Percentiles rank a stretch among this genome's conserved stretches.
phyloP scores from a whole-genome alignment of 1,140 invertebrate species.

The Drosophila sp. region DNA sequence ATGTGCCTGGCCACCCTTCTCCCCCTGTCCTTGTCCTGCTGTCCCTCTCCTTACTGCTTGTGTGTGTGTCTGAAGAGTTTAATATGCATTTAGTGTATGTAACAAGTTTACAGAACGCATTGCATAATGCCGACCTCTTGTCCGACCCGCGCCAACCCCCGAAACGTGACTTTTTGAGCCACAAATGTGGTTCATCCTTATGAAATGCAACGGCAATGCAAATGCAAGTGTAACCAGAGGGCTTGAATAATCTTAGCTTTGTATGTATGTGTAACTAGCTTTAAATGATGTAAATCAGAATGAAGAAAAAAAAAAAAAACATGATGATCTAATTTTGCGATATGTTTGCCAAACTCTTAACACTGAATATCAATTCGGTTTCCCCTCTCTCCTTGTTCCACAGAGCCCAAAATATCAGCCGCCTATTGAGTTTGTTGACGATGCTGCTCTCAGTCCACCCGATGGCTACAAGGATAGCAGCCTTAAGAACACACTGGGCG shows the following conservation, averaged over 20 bases:
- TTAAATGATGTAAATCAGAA: slow-evolving; percentile 12
- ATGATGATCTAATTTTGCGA: too few relatives aligned
- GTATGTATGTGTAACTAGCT: too few relatives aligned
- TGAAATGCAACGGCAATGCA: slow-evolving; percentile 1
- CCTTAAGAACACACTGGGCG: slow-evolving; percentile 84
- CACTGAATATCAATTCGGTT: not conserved
- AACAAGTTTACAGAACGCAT: slow-evolving; percentile 68
- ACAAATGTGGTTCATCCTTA: slow-evolving; percentile 12
- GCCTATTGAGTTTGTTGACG: slow-evolving; percentile 87
- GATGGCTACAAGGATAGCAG: slow-evolving; percentile 92
- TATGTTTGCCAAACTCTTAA: too few relatives aligned
- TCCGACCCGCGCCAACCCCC: not conserved
- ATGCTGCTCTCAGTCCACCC: slow-evolving; percentile 92
- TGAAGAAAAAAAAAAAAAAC: not conserved
- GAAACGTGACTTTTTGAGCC: slow-evolving; percentile 12
- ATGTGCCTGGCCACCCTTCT: slow-evolving; percentile 24
- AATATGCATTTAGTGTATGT: slow-evolving; percentile 80
- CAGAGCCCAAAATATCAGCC: slow-evolving; percentile 86
- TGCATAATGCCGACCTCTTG: slow-evolving; percentile 49
- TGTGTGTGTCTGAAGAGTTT: slow-evolving; percentile 65
- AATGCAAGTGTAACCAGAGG: not conserved
- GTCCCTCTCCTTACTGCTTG: not conserved
- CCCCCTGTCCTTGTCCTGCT: not conserved
- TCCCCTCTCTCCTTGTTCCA: not conserved
- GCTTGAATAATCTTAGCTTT: not conserved